Conservation (phyloP, 1,140 invertebrate species). For the Mya arenaria region DNA sequence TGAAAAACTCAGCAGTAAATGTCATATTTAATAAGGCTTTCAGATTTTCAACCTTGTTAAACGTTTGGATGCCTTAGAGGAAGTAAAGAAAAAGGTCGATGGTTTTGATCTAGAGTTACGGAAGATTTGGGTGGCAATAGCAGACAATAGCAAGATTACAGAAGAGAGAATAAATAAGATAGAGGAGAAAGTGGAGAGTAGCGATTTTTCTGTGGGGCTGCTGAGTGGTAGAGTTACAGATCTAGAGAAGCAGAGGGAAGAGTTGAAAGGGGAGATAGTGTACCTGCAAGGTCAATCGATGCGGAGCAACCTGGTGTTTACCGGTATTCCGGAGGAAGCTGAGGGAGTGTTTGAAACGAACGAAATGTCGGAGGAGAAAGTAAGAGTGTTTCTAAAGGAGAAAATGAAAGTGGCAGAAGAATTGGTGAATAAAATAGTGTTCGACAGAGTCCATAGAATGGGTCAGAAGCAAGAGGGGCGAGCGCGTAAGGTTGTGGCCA, state of each 20-base stretch:
- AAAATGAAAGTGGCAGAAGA: constrained; percentile 24
- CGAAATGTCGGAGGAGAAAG: constrained; percentile 1
- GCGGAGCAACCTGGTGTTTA: constrained; percentile 27
- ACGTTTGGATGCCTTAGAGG: background rate
- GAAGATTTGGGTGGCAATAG: background rate
- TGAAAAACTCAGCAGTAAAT: too few relatives aligned
- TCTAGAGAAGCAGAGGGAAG: background rate
- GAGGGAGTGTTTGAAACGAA: background rate
- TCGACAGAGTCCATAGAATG: constrained; percentile 38
- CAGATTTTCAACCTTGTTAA: too few relatives aligned
- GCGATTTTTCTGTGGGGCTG: constrained; percentile 3
- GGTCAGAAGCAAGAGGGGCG: background rate
- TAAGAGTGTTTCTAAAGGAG: background rate
- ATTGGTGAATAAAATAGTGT: background rate
- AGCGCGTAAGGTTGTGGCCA: constrained; percentile 1
- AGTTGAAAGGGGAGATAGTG: background rate
- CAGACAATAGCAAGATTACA: background rate
- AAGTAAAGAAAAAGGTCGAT: background rate
- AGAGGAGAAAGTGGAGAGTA: constrained; percentile 3
- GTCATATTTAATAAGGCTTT: too few relatives aligned
- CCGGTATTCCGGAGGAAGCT: background rate
- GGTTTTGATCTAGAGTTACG: background rate
- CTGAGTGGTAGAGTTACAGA: constrained; percentile 5
- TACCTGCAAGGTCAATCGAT: constrained; percentile 26
- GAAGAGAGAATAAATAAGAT: background rate